Percentiles rank a stretch among this genome's conserved stretches.
Conservation (phyloP, 2,797 vertebrate genomes). For the Balearica regulorum region DNA sequence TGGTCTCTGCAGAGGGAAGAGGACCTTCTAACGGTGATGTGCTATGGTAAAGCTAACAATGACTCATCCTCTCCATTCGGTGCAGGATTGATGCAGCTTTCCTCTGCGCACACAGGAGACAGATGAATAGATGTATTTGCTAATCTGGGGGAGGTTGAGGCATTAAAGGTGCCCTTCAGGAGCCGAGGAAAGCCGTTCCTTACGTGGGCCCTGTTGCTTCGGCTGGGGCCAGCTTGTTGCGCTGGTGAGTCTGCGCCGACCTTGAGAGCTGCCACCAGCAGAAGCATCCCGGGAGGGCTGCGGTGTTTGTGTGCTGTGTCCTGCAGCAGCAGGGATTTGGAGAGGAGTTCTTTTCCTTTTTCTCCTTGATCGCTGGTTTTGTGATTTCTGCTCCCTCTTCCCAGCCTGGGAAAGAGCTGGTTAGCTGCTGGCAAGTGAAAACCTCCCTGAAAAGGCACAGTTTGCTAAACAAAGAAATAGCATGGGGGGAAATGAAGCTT, state of each 20-base stretch:
- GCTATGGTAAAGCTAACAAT: not conserved
- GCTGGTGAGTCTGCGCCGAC: not conserved
- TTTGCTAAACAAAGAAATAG: not conserved
- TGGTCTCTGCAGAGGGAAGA: not conserved
- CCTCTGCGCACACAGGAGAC: not conserved
- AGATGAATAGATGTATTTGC: not conserved
- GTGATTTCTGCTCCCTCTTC: not conserved
- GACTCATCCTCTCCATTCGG: not conserved
- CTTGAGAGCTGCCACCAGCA: not conserved
- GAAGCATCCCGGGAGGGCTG: not conserved
- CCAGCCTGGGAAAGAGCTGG: not conserved
- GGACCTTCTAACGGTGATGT: not conserved
- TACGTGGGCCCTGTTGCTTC: not conserved
- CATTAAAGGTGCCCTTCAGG: not conserved
- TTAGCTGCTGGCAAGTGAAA: not conserved
- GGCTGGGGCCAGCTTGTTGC: not conserved
- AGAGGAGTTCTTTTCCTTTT: not conserved
- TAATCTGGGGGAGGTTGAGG: not conserved
- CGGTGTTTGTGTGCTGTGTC: not conserved
- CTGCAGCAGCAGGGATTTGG: not conserved
- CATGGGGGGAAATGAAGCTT: not conserved
- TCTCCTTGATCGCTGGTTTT: not conserved
- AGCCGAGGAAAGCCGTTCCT: not conserved
- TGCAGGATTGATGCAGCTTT: slow-evolving; percentile 22
- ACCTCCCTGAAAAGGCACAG: not conserved